These are phyloP conservation scores for Marronus borbonicus DNA, from an alignment of 2,888 invertebrate species.

Conservation along the genomic window DNA sequence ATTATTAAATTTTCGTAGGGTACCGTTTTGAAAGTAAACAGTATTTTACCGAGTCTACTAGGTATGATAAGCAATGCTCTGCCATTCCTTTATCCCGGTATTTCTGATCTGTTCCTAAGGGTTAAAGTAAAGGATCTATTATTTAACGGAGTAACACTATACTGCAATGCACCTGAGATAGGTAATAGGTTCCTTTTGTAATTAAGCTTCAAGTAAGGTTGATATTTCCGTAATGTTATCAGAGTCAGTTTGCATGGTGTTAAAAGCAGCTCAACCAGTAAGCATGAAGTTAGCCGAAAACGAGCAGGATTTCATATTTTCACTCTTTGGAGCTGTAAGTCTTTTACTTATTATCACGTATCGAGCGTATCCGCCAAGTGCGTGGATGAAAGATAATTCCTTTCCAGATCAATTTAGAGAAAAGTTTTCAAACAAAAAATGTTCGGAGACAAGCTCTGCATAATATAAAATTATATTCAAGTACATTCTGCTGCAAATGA, in stretches of 20 bases:
- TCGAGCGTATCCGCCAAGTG: too few species aligned
- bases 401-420: too few species aligned
- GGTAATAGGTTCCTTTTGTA: constrained; percentile 64
- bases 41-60: constrained; percentile 63
- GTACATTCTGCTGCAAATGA: too few species aligned
- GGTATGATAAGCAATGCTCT: constrained; percentile 72
- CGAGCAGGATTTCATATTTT: constrained; percentile 73
- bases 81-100: constrained; percentile 72
- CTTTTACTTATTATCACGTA: too few species aligned
- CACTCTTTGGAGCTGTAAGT: constrained; percentile 69
- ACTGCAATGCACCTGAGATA: constrained; percentile 71
- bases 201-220: background rate
- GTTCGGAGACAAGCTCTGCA: too few species aligned
- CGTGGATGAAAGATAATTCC: too few species aligned
- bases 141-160: constrained; percentile 74
- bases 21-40: constrained; percentile 59
- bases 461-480: too few species aligned
- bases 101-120: constrained; percentile 72
- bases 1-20: constrained; percentile 55
- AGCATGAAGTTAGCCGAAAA: constrained; percentile 71
- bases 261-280: constrained; percentile 65
- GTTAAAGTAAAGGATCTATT: constrained; percentile 73
- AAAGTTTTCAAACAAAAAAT: too few species aligned
- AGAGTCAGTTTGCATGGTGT: constrained; percentile 64
- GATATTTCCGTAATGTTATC: constrained; percentile 48